Base-by-base conservation (phyloP, 2,113 vertebrate species). In the Motacilla tschutschensis region DNA sequence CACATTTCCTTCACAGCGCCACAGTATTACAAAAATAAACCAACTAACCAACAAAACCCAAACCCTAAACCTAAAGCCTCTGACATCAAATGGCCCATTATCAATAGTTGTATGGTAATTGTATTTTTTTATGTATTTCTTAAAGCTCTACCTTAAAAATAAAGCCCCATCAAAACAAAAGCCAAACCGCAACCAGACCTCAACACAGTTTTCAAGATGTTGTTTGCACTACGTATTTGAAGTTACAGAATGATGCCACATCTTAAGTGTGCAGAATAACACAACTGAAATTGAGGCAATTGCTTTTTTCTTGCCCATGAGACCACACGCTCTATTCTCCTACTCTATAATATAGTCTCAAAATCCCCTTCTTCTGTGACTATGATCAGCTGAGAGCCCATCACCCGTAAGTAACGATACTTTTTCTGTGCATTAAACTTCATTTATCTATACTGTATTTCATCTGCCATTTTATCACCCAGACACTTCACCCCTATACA, bases 301-400 rank as follows among this genome's bases (percentile, higher is more conserved):
- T 1, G 4, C 38, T 64, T 59, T 47, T 59, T 78, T 72, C 67
- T 69, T 84, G 63, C 18, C 55, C 29, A 17, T 31, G 29, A 79
- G n/a, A 35, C 31, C 36, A 51, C 3, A 6, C 12, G 2, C 6
- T 33, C 50, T 29, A n/a, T 44, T 59, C 36, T 66, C 0, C 1
- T 77, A 38, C 17, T 50, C 29, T 40, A 8, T 26, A 48, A 48
- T 58, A 44, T 2, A 46, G 44, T 25, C 48, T 67, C 41, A 71
- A 75, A 76, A 84, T 28, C n/a, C 36, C 33, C 26, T 33, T 71
- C n/a, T 43, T 92, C 44, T 2, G 0, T 48, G 44, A 69, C 38
- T 38, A 4, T 6, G 8, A n/a, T 46, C 67, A 76, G 41, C 66
- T 71, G 46, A 57, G 36, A 81, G 28, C 29, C 22, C 71, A 84